Base-by-base conservation (phyloP, 2,113 vertebrate genomes). In the Anhinga anhinga region DNA sequence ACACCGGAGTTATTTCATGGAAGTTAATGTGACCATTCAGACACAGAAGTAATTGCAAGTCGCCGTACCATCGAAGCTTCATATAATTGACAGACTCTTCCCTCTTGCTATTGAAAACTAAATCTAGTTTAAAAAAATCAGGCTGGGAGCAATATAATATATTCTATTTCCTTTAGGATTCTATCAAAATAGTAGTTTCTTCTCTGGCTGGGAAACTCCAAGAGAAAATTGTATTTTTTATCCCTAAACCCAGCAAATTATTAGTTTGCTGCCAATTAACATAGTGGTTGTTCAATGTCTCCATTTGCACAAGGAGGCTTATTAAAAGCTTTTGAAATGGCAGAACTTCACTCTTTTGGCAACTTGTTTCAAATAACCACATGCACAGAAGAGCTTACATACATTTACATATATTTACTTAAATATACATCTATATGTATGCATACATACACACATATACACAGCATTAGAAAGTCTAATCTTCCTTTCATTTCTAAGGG, bases 401-500 rank as follows among this genome's bases (percentile, higher is more conserved):
- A 65, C 8, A 40, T 91, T 87, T 79, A 47, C 56, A 79, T 49
- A 34, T 19, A 79, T 74, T 59, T 81, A 55, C 69, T 78, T 50
- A 61, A 82, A 52, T 52, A 40, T 2, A 44, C 23, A 50, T 29
- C 32, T 73, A 8, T 34, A n/a, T 29, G 47, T 36, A 50, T 27
- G 44, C 29, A 59, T 15, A 22, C 11, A 47, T 3, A 25, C 27
- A 59, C 40, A 78, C 0, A 6, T 7, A 22, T 0, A 69, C 23
- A 23, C 22, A 83, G 62, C 52, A 69, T 10, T 15, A 42, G 69
- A 61, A 86, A 69, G 17, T 7, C 12, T 62, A 22, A 78, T 65
- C 27, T 50, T 16, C 25, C 49, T 63, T 62, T 38, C n/a, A 32
- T 27, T 67, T 66, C 62, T 7, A 40, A 50, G 25, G 49, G 34